Evolutionary conservation across 2,797 vertebrate genomes (phyloP), one percentile per base, ranked within the genome.

Genomic region (Hemibagrus guttatus): DNA sequence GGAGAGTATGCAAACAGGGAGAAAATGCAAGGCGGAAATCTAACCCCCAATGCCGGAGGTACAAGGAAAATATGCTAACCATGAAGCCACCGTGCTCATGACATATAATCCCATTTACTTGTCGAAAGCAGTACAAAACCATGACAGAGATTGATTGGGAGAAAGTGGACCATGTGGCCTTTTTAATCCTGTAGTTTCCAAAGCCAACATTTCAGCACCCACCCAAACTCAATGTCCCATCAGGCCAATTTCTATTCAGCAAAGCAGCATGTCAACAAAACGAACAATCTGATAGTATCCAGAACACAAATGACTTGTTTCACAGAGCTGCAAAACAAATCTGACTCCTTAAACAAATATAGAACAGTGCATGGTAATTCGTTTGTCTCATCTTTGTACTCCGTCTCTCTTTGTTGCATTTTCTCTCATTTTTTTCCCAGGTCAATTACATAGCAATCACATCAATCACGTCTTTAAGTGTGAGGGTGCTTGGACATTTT

Each of bases 381-480:
- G 1, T 63, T 81, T n/a, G 79, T 56, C 23, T 46, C 35, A 61
- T 80, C 0, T 35, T 42, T 28, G 79, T 42, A 58, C 58, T 75
- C 66, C 11, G 9, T 66, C 64, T 79, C 81, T 59, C 6, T 75
- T 31, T 63, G 26, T 17, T 12, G 58, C 63, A 21, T 64, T 64
- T 81, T n/a, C 54, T 63, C 35, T 4, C 11, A 16, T 31, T 16
- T 71, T 72, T 82, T 92, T 93, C 92, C 92, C 92, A 92, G 90
- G 91, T 87, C 91, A 93, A 90, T 93, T 93, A 93, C 81, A 85
- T 79, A 84, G 85, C 83, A 88, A 89, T 87, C 79, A 87, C 87
- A 85, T 88, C 49, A n/a, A 79, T 54, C 83, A 69, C 0, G 23
- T 52, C 66, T 75, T 69, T n/a, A 75, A 75, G 31, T 13, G 26